Conservation (phyloP, 2,113 vertebrate species). For the Copsychus sechellarum region DNA sequence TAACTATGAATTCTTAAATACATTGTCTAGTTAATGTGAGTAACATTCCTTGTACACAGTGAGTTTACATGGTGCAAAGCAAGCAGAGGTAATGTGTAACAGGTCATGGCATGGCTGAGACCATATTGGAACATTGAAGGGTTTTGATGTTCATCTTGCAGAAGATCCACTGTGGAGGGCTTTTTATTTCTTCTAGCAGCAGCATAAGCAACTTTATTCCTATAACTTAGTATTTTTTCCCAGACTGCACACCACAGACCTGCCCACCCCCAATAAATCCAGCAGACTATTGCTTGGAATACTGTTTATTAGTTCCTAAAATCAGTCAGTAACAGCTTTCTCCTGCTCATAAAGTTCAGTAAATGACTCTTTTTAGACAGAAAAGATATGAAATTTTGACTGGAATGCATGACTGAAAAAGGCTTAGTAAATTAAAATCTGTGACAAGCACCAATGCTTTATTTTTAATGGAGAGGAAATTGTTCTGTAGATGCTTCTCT, state of each 20-base stretch:
- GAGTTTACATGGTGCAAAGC: background rate
- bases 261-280: background rate
- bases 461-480: background rate
- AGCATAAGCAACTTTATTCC: background rate
- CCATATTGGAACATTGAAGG: background rate
- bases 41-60: background rate
- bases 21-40: background rate
- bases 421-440: conserved; percentile 3
- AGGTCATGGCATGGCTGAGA: background rate
- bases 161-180: background rate
- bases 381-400: background rate
- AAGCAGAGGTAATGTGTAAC: background rate
- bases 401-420: background rate
- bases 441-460: background rate
- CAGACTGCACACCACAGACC: background rate
- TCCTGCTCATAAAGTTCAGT: conserved; percentile 9
- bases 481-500: background rate
- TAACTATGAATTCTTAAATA: background rate
- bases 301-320: background rate
- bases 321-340: background rate
- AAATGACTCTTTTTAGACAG: conserved; percentile 19
- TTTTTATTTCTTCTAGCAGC: background rate
- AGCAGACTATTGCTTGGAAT: background rate
- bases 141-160: background rate
- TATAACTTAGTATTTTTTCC: background rate